Conservation (phyloP, 1,140 invertebrate species). For the Sycophila sp. region DNA sequence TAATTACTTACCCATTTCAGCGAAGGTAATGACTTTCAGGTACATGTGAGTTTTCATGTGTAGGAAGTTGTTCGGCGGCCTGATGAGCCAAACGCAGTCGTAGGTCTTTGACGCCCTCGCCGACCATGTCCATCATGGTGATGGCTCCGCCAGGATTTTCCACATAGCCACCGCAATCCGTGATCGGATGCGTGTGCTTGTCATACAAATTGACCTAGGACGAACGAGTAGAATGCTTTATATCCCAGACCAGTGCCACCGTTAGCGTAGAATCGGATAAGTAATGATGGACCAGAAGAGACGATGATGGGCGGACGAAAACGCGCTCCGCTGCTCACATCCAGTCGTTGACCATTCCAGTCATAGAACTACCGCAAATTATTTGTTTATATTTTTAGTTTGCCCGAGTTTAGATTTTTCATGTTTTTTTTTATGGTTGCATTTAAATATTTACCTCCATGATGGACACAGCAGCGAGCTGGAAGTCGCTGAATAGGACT, state of each 20-base stretch:
- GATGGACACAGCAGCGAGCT: slow-evolving; percentile 74
- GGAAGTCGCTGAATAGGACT: slow-evolving; percentile 77
- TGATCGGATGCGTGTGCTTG: slow-evolving; percentile 69
- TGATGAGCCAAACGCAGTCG: slow-evolving; percentile 80
- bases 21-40: slow-evolving; percentile 73
- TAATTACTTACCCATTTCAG: slow-evolving; percentile 71
- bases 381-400: not conserved
- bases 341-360: slow-evolving; percentile 74
- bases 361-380: slow-evolving; percentile 71
- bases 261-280: slow-evolving; percentile 78
- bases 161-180: slow-evolving; percentile 79
- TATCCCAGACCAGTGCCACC: slow-evolving; percentile 76
- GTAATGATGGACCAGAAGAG: slow-evolving; percentile 72
- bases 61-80: slow-evolving; percentile 72
- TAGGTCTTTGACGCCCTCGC: slow-evolving; percentile 70
- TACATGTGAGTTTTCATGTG: slow-evolving; percentile 78
- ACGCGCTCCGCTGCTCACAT: slow-evolving; percentile 73
- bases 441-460: slow-evolving; percentile 69
- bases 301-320: slow-evolving; percentile 78
- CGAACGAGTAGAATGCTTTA: slow-evolving; percentile 75
- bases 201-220: slow-evolving; percentile 66
- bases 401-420: not conserved
- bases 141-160: slow-evolving; percentile 79
- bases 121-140: slow-evolving; percentile 82
- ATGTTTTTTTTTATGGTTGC: not conserved